phyloP scores from a whole-genome alignment of 1,140 invertebrate species.

The Asbolus verrucosus region DNA sequence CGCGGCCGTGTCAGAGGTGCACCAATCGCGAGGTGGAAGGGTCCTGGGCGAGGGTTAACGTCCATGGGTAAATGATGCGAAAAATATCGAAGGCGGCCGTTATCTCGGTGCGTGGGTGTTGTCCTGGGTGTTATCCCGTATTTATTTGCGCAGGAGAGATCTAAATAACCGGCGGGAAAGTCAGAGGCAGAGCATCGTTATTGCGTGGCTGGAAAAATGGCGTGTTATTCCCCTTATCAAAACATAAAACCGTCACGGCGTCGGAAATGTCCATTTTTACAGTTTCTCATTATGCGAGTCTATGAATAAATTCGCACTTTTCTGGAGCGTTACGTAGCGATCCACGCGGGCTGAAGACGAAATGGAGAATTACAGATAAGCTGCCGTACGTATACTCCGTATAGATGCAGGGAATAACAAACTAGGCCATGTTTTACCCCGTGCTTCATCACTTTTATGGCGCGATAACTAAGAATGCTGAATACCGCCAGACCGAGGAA shows the following conservation, averaged over 20 bases:
- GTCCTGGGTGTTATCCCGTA: slow-evolving; percentile 41
- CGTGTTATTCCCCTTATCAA: slow-evolving; percentile 67
- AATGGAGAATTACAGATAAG: slow-evolving; percentile 64
- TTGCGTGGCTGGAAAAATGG: slow-evolving; percentile 59
- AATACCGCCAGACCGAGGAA: slow-evolving; percentile 36
- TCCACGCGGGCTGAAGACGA: slow-evolving; percentile 54
- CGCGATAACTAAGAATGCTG: slow-evolving; percentile 48
- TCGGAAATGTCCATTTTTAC: slow-evolving; percentile 68
- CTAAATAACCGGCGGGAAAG: slow-evolving; percentile 43
- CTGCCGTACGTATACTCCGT: slow-evolving; percentile 51
- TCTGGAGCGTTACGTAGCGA: slow-evolving; percentile 57
- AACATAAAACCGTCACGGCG: slow-evolving; percentile 66
- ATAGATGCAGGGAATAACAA: slow-evolving; percentile 61
- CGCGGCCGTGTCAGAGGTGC: too few relatives aligned
- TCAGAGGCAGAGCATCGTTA: slow-evolving; percentile 49
- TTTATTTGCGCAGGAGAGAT: slow-evolving; percentile 45
- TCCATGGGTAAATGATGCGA: slow-evolving; percentile 32
- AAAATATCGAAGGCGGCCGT: slow-evolving; percentile 26
- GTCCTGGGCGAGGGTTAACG: slow-evolving; percentile 26
- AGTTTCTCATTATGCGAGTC: slow-evolving; percentile 68
- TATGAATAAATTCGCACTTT: slow-evolving; percentile 70
- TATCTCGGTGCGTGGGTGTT: slow-evolving; percentile 33
- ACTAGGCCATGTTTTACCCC: slow-evolving; percentile 60
- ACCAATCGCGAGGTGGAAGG: too few relatives aligned
- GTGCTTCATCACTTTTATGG: slow-evolving; percentile 59